phyloP scores from a whole-genome alignment of 2,113 vertebrate species.

The Atrichornis clamosus region DNA sequence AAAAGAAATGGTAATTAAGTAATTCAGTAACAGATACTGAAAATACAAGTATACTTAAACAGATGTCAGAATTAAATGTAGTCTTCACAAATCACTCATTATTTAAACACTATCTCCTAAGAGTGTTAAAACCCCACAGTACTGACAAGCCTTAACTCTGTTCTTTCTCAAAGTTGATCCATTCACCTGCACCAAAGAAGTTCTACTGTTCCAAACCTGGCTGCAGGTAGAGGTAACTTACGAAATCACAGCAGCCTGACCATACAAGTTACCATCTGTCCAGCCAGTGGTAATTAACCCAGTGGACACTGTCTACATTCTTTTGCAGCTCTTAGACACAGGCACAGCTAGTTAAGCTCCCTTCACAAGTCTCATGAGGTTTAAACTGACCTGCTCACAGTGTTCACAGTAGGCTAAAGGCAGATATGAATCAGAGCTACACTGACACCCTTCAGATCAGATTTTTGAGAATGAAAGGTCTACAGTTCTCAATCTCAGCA shows the following conservation, averaged over 20 bases:
- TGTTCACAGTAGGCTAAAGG: background rate
- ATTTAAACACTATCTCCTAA: background rate
- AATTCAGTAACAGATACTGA: background rate
- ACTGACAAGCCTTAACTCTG: background rate
- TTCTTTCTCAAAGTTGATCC: background rate
- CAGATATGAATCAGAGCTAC: background rate
- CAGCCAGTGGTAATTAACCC: background rate
- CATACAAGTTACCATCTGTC: background rate
- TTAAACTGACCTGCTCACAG: background rate
- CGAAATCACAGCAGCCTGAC: background rate
- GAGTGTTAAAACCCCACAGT: background rate
- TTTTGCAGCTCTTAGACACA: background rate
- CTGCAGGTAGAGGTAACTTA: background rate
- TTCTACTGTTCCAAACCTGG: background rate
- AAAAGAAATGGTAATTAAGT: background rate
- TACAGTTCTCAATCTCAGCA: background rate
- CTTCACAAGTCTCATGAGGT: background rate
- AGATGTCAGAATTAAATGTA: background rate
- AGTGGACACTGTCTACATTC: background rate
- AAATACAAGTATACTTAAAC: background rate
- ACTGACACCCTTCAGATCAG: background rate
- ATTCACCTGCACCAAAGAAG: background rate
- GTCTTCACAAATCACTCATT: background rate
- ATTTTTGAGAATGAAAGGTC: background rate
- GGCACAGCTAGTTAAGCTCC: background rate